Conservation (phyloP, 37 sponge, comb jelly and placozoan species). For the Ianthella basta region DNA sequence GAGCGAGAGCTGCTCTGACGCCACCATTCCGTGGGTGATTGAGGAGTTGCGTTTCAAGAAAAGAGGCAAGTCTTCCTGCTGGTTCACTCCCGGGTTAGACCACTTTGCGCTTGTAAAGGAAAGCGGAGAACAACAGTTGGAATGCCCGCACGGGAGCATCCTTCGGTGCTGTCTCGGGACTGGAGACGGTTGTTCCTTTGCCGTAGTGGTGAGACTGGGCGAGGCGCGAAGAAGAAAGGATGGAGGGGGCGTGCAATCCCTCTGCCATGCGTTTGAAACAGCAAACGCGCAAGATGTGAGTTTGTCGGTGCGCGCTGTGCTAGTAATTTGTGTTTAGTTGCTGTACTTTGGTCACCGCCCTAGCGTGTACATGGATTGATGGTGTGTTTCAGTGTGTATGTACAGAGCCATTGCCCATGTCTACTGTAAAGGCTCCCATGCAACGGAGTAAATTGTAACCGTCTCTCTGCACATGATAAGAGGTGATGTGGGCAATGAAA, state of each 20-base stretch:
- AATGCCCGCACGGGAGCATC: conserved; percentile 49
- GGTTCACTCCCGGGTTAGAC: conserved; percentile 63
- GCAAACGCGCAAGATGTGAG: conserved; percentile 64
- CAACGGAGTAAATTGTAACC: too few species aligned
- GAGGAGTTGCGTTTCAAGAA: conserved; percentile 65
- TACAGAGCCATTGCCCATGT: too few species aligned
- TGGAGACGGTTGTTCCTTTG: conserved; percentile 64
- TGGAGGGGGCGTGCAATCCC: not conserved
- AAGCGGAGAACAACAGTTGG: conserved; percentile 57
- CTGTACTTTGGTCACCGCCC: too few species aligned
- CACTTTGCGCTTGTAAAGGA: conserved; percentile 61
- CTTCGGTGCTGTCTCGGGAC: conserved; percentile 41
- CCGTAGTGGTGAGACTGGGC: conserved; percentile 42
- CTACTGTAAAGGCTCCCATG: too few species aligned
- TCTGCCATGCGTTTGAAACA: conserved; percentile 71
- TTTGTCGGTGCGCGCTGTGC: too few species aligned
- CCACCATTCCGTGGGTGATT: conserved; percentile 78
- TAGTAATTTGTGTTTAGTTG: too few species aligned
- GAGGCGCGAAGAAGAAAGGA: not conserved
- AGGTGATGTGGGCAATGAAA: too few species aligned
- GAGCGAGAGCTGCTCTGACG: conserved; percentile 39
- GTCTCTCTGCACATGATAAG: too few species aligned
- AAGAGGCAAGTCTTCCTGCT: conserved; percentile 42
- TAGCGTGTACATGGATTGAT: too few species aligned
- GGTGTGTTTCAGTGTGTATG: too few species aligned